Base-by-base conservation (phyloP, 2,888 invertebrate species). In the Catocala fraxini region DNA sequence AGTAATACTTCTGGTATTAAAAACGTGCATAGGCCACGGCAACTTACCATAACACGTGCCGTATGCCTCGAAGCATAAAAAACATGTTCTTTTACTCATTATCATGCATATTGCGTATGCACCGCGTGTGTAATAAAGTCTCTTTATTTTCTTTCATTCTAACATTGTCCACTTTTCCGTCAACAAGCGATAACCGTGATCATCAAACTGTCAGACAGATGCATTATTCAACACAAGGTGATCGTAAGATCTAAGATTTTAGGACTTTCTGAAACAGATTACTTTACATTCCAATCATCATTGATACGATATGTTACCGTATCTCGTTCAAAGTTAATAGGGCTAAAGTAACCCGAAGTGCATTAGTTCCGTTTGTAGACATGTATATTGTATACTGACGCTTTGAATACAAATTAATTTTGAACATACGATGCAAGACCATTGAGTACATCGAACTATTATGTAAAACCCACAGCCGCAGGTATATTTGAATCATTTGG, bases 391-490 rank as follows among this genome's bases (percentile, higher is more conserved):
- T 12, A 48, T 34, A 25, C 5, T 5, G 15, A 56, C 63, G 71
- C 59, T 56, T 59, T 61, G 73, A 71, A 73, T 73, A 71, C 70
- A 60, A 73, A 73, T 69, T 63, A 69, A 69, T 65, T n/a, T 67
- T 71, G 54, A 66, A 67, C 73, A 56, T 53, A 15, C 45, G 11
- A 51, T 45, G 61, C 15, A 55, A 51, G 55, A 59, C 34, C 11
- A 42, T 12, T 12, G 45, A 4, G 47, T 59, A 53, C 47, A 11
- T 53, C 59, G 57, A 61, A 67, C 67, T 57, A 47, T 25, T 54
- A 53, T 63, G 55, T 62, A 51, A 61, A 71, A 65, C 10, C 25
- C n/a, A 13, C 42, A 12, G 11, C 10, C n/a, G 39, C 39, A 51
- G n/a, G 15, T 12, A 39, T 45, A 63, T 73, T 67, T 56, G 56